These are phyloP conservation scores for Sciaenops ocellatus DNA, from an alignment of 2,797 vertebrate genomes.

Conservation along the genomic window DNA sequence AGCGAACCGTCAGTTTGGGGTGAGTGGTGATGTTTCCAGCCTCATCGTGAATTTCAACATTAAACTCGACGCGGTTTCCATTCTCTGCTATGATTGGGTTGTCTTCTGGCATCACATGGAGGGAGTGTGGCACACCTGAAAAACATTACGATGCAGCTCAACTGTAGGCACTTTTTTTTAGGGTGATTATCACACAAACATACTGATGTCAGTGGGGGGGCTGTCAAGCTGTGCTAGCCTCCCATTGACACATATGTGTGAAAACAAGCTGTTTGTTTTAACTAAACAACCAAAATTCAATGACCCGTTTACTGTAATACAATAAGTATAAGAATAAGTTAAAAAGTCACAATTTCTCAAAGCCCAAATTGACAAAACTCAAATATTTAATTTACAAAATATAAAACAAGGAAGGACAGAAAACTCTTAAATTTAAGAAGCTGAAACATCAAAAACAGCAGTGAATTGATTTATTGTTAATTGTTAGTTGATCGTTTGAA, in stretches of 20 bases:
- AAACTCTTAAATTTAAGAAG: too few relatives aligned
- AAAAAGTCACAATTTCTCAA: background rate
- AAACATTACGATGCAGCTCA: slow-evolving; percentile 20
- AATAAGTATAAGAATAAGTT: too few relatives aligned
- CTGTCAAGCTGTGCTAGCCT: too few relatives aligned
- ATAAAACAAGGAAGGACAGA: background rate
- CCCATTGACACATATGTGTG: too few relatives aligned
- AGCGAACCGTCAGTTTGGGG: slow-evolving; percentile 86
- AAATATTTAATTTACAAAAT: background rate
- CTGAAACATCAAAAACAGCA: background rate
- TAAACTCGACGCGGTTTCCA: slow-evolving; percentile 85
- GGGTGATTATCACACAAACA: background rate
- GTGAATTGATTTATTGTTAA: background rate
- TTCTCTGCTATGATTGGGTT: slow-evolving; percentile 87
- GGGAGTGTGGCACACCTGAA: slow-evolving; percentile 84
- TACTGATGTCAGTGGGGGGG: too few relatives aligned
- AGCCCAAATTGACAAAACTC: background rate
- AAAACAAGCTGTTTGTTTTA: background rate
- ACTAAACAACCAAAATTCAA: background rate
- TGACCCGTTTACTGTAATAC: background rate
- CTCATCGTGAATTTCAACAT: slow-evolving; percentile 90
- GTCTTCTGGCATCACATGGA: slow-evolving; percentile 86
- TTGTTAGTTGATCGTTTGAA: background rate
- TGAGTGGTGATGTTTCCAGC: slow-evolving; percentile 89
- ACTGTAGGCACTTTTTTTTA: background rate